Percentiles rank a stretch among this genome's conserved stretches.
Conservation (phyloP, 2,888 invertebrate genomes). For the Mamestra brassicae region DNA sequence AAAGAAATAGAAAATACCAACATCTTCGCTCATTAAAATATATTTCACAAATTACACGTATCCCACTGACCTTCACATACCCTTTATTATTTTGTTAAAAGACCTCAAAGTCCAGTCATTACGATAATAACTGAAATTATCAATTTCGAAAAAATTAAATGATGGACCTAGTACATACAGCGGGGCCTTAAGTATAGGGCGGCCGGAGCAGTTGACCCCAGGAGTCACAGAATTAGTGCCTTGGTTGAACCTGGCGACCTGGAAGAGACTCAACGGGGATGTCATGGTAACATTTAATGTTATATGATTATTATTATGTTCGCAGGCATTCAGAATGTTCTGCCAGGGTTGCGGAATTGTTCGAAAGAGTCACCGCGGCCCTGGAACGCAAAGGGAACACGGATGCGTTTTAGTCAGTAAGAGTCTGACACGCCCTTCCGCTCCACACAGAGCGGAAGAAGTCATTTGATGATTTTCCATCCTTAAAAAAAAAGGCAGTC, state of each 20-base stretch:
- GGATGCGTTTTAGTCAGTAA: too few species aligned
- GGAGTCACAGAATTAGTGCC: slow-evolving; percentile 67
- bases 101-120: slow-evolving; percentile 36
- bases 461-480: too few species aligned
- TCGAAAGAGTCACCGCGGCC: too few species aligned
- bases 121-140: slow-evolving; percentile 55
- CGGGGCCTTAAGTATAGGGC: slow-evolving; percentile 59
- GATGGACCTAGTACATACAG: slow-evolving; percentile 29
- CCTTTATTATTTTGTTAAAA: slow-evolving; percentile 41
- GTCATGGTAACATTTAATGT: slow-evolving; percentile 25
- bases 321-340: background rate
- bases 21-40: slow-evolving; percentile 30
- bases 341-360: too few species aligned
- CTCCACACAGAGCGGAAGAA: too few species aligned
- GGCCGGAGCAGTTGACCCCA: slow-evolving; percentile 56
- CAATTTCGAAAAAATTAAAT: slow-evolving; percentile 57
- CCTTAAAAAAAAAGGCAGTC: too few species aligned
- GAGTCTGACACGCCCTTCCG: too few species aligned
- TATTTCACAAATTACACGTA: slow-evolving; percentile 47
- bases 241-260: slow-evolving; percentile 37
- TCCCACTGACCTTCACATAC: slow-evolving; percentile 36
- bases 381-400: too few species aligned
- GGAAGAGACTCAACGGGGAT: slow-evolving; percentile 51
- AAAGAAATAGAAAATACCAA: background rate
- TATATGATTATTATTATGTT: slow-evolving; percentile 25